Percentiles rank a stretch among this genome's conserved stretches.
Conservation (phyloP, 2,113 vertebrate species). For the Erythrolamprus reginae region DNA sequence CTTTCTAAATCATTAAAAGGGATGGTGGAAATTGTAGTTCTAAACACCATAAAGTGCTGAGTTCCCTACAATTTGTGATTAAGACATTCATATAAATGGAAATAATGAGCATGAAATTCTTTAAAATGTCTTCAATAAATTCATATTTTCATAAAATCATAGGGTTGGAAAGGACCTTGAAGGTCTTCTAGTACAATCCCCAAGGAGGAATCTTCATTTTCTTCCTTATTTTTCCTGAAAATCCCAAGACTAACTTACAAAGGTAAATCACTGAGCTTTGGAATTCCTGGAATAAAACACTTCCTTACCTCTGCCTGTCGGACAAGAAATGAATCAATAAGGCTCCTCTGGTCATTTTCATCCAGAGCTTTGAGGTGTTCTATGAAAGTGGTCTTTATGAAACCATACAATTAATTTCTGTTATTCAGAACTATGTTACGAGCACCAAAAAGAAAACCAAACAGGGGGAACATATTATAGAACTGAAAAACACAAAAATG, state of each 20-base stretch:
- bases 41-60: not conserved
- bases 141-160: not conserved
- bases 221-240: not conserved
- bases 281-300: not conserved
- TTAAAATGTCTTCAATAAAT: too few relatives aligned
- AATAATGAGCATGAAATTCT: not conserved
- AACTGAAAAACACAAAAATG: conserved; percentile 45
- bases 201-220: not conserved
- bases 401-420: conserved; percentile 7
- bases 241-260: not conserved
- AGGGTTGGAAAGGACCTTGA: too few relatives aligned
- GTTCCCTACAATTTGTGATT: not conserved
- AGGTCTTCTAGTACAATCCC: too few relatives aligned
- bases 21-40: not conserved
- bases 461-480: conserved; percentile 51
- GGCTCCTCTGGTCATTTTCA: conserved; percentile 57
- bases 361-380: conserved; percentile 40
- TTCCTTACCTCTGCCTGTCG: conserved; percentile 53
- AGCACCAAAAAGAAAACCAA: conserved; percentile 40
- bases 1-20: too few relatives aligned
- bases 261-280: not conserved
- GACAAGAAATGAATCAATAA: conserved; percentile 57
- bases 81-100: not conserved
- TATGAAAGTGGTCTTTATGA: conserved; percentile 45
- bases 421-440: conserved; percentile 39